Base-by-base conservation (phyloP, 2,113 vertebrate genomes). In the Nycticryphes semicollaris region DNA sequence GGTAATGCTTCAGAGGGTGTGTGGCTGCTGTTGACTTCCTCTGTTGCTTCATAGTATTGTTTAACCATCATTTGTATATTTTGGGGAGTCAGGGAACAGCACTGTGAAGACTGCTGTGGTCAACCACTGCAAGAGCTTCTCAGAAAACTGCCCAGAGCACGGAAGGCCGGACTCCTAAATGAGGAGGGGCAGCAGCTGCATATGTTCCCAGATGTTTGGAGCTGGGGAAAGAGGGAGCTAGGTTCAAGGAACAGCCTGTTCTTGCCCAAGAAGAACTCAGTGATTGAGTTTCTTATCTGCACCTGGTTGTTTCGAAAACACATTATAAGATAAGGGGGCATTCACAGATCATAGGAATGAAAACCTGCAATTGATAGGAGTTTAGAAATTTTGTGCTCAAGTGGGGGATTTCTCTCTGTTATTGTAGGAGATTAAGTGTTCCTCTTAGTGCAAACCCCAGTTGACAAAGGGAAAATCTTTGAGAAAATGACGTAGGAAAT, bases 391-490 rank as follows among this genome's bases (percentile, higher is more conserved):
- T 60, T 84, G 81, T 73, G 53, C 78, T 87, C 28, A 43, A 30
- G 45, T 53, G 47, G 59, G 59, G 63, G 43, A 84, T 82, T 89
- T 84, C 53, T 92, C 62, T 82, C 75, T 88, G 35, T 90, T 94
- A 6, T 64, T 39, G 45, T 33, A 47, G 14, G 83, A 93, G 77
- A 84, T 64, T 53, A 92, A 51, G 53, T 70, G 74, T 51, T 87
- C 56, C 50, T 91, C 27, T 74, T 73, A 54, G 76, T 1, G 1
- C 35, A 66, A 73, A 57, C 39, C 66, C 41, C 1, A 1, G 56
- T 3, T 96, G 67, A 69, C 74, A 87, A 86, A 87, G 57, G 80
- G 82, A 83, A 95, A 91, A 72, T 89, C 72, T 93, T 72, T 72
- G 57, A 87, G 67, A 87, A 95, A 82, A 69, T 78, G 30, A 60